Evolutionary conservation across 2,888 invertebrate species (phyloP).

Genomic region (Aleiodes alternator): DNA sequence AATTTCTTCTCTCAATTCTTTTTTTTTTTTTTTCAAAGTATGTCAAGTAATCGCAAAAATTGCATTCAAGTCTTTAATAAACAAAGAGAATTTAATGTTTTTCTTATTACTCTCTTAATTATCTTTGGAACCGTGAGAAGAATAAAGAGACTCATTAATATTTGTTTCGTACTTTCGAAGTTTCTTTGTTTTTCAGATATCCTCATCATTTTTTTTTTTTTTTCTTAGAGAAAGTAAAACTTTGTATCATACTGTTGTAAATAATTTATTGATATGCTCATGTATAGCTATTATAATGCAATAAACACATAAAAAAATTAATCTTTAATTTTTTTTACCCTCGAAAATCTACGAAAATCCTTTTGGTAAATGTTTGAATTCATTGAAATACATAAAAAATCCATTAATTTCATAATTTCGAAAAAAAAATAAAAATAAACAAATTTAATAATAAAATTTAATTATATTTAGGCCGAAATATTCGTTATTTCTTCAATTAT

Average conservation of each 20-base stretch:
- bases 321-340: slow-evolving; percentile 48
- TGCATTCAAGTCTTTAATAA: slow-evolving; percentile 9
- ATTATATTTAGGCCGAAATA: not conserved
- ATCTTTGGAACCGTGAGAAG: slow-evolving; percentile 33
- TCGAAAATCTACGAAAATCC: too few relatives aligned
- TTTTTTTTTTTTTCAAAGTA: slow-evolving; percentile 2
- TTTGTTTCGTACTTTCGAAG: slow-evolving; percentile 10
- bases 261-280: slow-evolving; percentile 72
- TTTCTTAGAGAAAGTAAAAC: slow-evolving; percentile 48
- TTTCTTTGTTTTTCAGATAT: slow-evolving; percentile 43
- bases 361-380: too few relatives aligned
- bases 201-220: slow-evolving; percentile 42
- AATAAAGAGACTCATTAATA: not conserved
- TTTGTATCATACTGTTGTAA: slow-evolving; percentile 70
- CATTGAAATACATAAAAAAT: too few relatives aligned
- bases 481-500: not conserved
- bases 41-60: not conserved
- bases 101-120: too few relatives aligned
- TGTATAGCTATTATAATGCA: slow-evolving; percentile 67
- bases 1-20: too few relatives aligned
- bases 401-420: too few relatives aligned
- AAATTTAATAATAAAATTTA: not conserved
- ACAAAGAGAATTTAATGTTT: not conserved
- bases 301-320: slow-evolving; percentile 65
- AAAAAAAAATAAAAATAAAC: not conserved